A percentile compares a stretch with the other conserved stretches of the same genome.
These are phyloP conservation scores for Holotrichia oblita DNA, from an alignment of 1,140 invertebrate genomes.

Conservation along the genomic window DNA sequence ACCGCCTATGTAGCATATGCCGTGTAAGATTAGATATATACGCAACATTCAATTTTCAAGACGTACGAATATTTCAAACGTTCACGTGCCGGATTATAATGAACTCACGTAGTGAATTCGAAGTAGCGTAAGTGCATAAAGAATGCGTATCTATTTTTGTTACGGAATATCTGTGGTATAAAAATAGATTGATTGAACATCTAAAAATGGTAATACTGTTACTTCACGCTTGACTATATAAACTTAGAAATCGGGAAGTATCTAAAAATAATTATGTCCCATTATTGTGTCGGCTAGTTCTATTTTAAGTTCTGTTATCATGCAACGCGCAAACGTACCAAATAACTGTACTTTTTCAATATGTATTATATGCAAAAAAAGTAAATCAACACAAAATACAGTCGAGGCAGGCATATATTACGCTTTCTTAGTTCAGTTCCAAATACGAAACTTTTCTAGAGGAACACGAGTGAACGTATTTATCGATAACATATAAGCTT, in stretches of 20 bases:
- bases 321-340: too few species aligned
- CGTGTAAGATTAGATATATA: background rate
- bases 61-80: constrained; percentile 13
- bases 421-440: too few species aligned
- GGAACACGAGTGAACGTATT: too few species aligned
- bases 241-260: background rate
- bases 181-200: background rate
- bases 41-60: constrained; percentile 16
- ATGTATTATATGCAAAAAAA: too few species aligned
- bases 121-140: background rate
- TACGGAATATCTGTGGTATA: background rate
- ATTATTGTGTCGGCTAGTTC: background rate
- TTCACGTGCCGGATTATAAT: constrained; percentile 2
- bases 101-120: background rate
- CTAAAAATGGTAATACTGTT: constrained; percentile 15
- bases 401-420: too few species aligned
- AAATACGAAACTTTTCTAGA: too few species aligned
- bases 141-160: background rate
- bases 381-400: too few species aligned
- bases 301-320: too few species aligned
- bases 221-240: background rate
- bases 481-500: too few species aligned
- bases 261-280: background rate
- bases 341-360: too few species aligned
- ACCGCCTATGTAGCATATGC: background rate